Percentiles rank a stretch among this genome's conserved stretches.
phyloP scores from a whole-genome alignment of 1,140 invertebrate genomes.

The Drosophila kepulauana region DNA sequence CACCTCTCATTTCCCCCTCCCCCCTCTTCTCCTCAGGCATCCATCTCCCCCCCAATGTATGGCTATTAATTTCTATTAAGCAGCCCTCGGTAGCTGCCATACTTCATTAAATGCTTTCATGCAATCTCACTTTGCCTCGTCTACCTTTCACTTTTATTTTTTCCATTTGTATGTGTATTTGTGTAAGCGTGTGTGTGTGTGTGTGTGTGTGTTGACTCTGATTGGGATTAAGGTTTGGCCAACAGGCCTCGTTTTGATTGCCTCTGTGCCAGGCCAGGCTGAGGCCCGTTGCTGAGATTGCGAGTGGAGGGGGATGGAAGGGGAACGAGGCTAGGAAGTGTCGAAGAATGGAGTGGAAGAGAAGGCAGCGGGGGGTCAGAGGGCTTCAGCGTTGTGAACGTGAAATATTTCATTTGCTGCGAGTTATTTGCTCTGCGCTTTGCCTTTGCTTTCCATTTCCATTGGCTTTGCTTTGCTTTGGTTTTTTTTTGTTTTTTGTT shows the following conservation, averaged over 20 bases:
- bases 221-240: conserved; percentile 77
- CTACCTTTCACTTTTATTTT: conserved; percentile 50
- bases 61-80: conserved; percentile 76
- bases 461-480: conserved; percentile 39
- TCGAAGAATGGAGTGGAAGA: background rate
- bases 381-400: conserved; percentile 36
- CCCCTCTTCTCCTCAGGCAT: background rate
- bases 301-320: background rate
- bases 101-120: conserved; percentile 73
- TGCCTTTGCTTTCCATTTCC: conserved; percentile 31
- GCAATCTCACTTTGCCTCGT: conserved; percentile 57
- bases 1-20: background rate
- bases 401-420: conserved; percentile 79
- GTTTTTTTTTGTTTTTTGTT: conserved; percentile 18
- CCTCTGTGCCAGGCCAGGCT: conserved; percentile 52
- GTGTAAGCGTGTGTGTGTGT: background rate
- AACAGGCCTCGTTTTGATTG: conserved; percentile 71
- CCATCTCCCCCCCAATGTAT: background rate
- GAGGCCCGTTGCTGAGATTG: conserved; percentile 21
- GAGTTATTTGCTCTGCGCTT: conserved; percentile 72
- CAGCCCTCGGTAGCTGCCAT: conserved; percentile 62
- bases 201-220: conserved; percentile 67
- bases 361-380: too few species aligned
- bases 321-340: background rate
- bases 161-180: background rate